Evolutionary conservation across 2,113 vertebrate species (phyloP).

Genomic region (Hippolais icterina): DNA sequence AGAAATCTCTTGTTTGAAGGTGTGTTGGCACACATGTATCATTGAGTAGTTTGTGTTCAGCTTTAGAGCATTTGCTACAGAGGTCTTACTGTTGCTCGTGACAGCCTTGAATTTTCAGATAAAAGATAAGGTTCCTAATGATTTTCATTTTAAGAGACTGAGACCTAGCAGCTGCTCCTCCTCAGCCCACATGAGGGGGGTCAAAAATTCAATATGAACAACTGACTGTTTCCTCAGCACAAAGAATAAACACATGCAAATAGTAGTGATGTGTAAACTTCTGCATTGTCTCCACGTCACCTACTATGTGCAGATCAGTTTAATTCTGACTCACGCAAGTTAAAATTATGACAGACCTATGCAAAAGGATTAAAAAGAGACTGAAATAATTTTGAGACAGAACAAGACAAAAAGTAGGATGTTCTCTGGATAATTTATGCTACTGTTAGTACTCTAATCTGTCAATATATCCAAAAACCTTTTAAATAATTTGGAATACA

Average conservation of each 20-base stretch:
- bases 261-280: neutral
- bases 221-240: neutral
- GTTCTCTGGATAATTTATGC: neutral
- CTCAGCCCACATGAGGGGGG: neutral
- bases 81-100: neutral
- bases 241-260: neutral
- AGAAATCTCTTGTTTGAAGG: neutral
- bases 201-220: neutral
- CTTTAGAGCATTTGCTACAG: neutral
- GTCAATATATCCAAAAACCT: neutral
- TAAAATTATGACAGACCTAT: neutral
- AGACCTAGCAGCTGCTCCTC: neutral
- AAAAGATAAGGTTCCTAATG: neutral
- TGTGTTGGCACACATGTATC: neutral
- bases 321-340: neutral
- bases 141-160: neutral
- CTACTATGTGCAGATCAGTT: neutral
- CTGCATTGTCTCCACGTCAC: neutral
- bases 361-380: neutral
- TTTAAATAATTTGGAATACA: neutral
- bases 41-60: neutral
- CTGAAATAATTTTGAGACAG: neutral
- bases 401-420: neutral
- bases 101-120: neutral
- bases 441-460: neutral